Base-by-base conservation (phyloP, 1,140 invertebrate species). In the Elymnias hypermnestra region DNA sequence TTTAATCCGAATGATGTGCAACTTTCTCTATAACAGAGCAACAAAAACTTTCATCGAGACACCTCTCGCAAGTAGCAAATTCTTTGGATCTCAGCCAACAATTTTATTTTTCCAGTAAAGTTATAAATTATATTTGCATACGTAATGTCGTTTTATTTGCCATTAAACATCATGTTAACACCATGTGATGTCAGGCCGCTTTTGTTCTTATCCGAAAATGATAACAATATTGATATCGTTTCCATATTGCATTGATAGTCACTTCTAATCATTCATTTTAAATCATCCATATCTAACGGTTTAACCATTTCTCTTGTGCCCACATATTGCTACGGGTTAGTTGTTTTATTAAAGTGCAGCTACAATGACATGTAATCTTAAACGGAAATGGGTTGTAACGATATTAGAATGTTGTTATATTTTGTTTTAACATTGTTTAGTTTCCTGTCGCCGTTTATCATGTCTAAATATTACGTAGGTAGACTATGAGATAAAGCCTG, bases 161-260 rank as follows among this genome's bases (percentile, higher is more conserved):
- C n/a, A n/a, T n/a, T n/a, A n/a, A n/a, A n/a, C n/a, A n/a, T n/a
- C n/a, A n/a, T n/a, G n/a, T n/a, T n/a, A n/a, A n/a, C n/a, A n/a
- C n/a, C n/a, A n/a, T n/a, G n/a, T n/a, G n/a, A 13, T 35, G 54
- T 57, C 46, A 51, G 37, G 19, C 48, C 51, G 49, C 53, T 61
- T 72, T 69, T 63, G 53, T 55, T 55, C 51, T 39, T 61, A 61
- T 52, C 59, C 52, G 53, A 55, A 53, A 53, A 31, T 61, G 66
- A 64, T 71, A 68, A 61, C 8, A 38, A 51, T 58, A 63, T 60
- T 61, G 63, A 63, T 64, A 67, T 31, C 25, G 19, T 10, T 33
- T 41, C 22, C n/a, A 18, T 23, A 29, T 33, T 17, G 31, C 31
- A 33, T 15, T 10, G 31, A 33, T 33, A 33, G 2, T 33, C 31